Evolutionary conservation across 2,888 invertebrate species (phyloP), one percentile per base, ranked within the genome.

Genomic region (Dendrolimus houi): DNA sequence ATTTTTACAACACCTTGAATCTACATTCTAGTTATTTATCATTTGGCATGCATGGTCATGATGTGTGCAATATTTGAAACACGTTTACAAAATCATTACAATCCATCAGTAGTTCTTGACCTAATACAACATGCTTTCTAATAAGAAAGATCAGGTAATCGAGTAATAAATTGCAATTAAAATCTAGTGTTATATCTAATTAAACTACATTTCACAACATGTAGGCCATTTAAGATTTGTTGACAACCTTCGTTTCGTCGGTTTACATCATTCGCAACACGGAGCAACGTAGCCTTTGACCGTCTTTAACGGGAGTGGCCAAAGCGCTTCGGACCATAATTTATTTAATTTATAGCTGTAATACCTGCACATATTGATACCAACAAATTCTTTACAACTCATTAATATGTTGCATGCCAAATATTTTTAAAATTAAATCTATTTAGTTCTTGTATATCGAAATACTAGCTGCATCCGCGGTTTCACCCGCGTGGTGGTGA

Each of bases 61-160:
- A 47, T 47, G 59, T 68, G 12, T 12, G 47, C 47, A 47, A 47
- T 47, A 47, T 47, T 47, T 29, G 47, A 12, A 12, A 47, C 47
- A 10, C 12, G 47, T 47, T 47, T 47, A 47, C 47, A 47, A 47
- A 29, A 47, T 47, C 9, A 47, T 47, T 47, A 12, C 47, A 47
- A 12, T 47, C 47, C 47, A 47, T 47, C 12, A 29, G 29, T 12
- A 47, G 47, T 47, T 47, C 47, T 47, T 47, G 47, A 47, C 47
- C 47, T 47, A 12, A 47, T 47, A 47, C 47, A 47, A 47, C 47
- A 47, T 47, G 47, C 12, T 47, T 47, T 47, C 29, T 29, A 29
- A 29, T 10, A 47, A 47, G 47, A 47, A 47, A 47, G 47, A 12
- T 47, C 47, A 47, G 47, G 9, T 47, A 10, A 10, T 6, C 47